Conservation (phyloP, 2,888 invertebrate species). For the Orthonevra nobilis region DNA sequence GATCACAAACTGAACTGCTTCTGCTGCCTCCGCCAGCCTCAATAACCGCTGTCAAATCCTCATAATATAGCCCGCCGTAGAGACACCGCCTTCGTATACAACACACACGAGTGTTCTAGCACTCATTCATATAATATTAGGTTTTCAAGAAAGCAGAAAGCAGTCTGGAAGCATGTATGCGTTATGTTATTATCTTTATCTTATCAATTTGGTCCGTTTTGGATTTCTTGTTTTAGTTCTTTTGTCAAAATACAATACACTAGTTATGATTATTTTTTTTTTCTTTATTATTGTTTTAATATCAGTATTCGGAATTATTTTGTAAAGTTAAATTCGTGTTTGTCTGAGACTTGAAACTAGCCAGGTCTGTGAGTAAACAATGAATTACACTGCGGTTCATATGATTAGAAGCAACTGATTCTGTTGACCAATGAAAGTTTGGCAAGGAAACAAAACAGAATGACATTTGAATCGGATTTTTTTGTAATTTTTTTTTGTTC, state of each 20-base stretch:
- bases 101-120: constrained; percentile 28
- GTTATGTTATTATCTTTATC: constrained; percentile 57
- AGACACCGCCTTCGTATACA: not conserved
- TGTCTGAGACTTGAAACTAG: too few relatives aligned
- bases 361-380: too few relatives aligned
- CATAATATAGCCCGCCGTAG: constrained; percentile 19
- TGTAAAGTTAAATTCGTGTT: too few relatives aligned
- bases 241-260: constrained; percentile 28
- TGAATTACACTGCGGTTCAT: too few relatives aligned
- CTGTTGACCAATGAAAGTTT: too few relatives aligned
- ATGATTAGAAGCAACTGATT: too few relatives aligned
- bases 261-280: constrained; percentile 23
- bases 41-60: constrained; percentile 61
- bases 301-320: too few relatives aligned
- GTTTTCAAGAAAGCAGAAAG: constrained; percentile 23
- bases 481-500: too few relatives aligned
- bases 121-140: constrained; percentile 51
- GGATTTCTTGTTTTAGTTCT: constrained; percentile 1
- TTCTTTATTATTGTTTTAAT: too few relatives aligned
- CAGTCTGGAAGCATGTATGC: constrained; percentile 39
- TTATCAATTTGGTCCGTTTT: constrained; percentile 57
- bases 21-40: constrained; percentile 62
- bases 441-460: too few relatives aligned
- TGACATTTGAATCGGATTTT: too few relatives aligned
- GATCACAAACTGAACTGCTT: constrained; percentile 55